Evolutionary conservation across 2,888 invertebrate species (phyloP).

Genomic region (Malthinus flaveolus): DNA sequence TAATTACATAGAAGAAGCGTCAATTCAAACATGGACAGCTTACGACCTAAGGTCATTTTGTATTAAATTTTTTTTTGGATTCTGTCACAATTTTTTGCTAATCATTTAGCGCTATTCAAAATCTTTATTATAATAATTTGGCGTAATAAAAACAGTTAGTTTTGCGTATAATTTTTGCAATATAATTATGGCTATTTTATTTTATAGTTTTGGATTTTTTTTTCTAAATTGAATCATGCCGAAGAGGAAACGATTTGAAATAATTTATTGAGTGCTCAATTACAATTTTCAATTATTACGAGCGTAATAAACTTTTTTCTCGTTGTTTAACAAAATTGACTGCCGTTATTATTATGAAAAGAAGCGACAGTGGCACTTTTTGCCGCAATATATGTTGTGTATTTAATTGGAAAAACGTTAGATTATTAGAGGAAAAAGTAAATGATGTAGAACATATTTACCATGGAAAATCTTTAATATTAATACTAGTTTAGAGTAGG

Average conservation of each 20-base stretch:
- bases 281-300: too few relatives aligned
- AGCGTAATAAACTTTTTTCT: too few relatives aligned
- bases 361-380: not conserved
- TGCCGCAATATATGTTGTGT: not conserved
- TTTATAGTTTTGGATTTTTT: too few relatives aligned
- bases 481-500: not conserved
- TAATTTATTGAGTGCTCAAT: too few relatives aligned
- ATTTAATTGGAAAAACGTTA: slow-evolving; percentile 4
- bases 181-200: too few relatives aligned
- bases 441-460: not conserved
- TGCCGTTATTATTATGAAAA: not conserved
- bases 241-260: too few relatives aligned
- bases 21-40: slow-evolving; percentile 3
- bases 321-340: not conserved
- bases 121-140: slow-evolving; percentile 3
- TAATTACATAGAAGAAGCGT: slow-evolving; percentile 3
- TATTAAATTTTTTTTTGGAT: not conserved
- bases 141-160: not conserved
- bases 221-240: too few relatives aligned
- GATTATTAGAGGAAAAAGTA: not conserved
- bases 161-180: too few relatives aligned
- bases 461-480: slow-evolving; percentile 6
- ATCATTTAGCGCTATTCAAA: slow-evolving; percentile 4
- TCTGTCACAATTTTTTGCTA: slow-evolving; percentile 4
- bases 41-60: not conserved